Percentiles rank a stretch among this genome's conserved stretches.
phyloP scores from a whole-genome alignment of 2,113 vertebrate genomes.

The Polypterus bichir region DNA sequence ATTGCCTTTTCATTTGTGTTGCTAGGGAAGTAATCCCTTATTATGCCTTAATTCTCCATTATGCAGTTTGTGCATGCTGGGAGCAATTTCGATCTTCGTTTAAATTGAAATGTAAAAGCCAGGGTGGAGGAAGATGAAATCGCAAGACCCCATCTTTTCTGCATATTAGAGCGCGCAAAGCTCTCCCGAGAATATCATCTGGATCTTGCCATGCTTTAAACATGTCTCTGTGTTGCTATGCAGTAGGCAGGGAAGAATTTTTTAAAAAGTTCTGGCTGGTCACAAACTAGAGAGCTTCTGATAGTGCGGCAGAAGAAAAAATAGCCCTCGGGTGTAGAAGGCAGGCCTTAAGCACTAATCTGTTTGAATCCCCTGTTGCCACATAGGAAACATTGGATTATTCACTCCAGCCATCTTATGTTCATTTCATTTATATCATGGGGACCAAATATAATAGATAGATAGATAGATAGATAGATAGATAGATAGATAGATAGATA shows the following conservation, averaged over 20 bases:
- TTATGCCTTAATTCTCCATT: background rate
- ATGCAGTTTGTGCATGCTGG: background rate
- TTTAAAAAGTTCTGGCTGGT: background rate
- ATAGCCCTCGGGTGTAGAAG: background rate
- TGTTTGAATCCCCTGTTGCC: background rate
- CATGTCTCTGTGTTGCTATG: background rate
- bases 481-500: background rate
- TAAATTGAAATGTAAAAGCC: background rate
- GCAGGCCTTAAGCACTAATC: background rate
- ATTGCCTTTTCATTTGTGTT: constrained; percentile 1
- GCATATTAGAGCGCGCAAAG: background rate
- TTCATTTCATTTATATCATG: background rate
- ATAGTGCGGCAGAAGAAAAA: background rate
- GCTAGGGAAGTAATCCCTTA: constrained; percentile 2
- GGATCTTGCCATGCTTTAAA: background rate
- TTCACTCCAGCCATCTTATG: background rate
- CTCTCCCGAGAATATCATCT: background rate
- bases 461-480: background rate
- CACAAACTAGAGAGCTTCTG: background rate
- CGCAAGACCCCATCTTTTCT: no score
- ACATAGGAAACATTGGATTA: background rate
- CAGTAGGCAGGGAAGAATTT: background rate
- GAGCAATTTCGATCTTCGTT: background rate
- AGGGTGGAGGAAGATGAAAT: no score
- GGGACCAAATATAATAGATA: background rate